Evolutionary conservation across 2,113 vertebrate genomes (phyloP).

Genomic region (Clinocottus analis): DNA sequence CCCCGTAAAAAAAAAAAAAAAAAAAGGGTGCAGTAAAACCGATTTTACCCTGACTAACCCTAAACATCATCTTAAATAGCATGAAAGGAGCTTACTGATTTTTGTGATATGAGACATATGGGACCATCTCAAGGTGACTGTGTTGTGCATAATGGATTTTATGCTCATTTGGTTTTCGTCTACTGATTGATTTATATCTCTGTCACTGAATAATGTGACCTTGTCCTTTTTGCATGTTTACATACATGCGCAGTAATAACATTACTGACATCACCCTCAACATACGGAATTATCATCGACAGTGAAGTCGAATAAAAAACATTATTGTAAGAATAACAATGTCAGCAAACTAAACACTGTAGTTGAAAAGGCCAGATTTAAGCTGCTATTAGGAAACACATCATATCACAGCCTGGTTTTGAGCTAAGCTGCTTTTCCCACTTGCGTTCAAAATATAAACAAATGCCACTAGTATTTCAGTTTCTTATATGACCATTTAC

Average conservation of each 20-base stretch:
- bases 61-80: slow-evolving; percentile 45
- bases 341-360: background rate
- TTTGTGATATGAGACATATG: slow-evolving; percentile 38
- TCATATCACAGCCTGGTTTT: background rate
- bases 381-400: background rate
- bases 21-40: background rate
- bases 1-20: background rate
- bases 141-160: slow-evolving; percentile 60
- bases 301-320: background rate
- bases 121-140: slow-evolving; percentile 66
- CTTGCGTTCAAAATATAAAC: background rate
- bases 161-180: slow-evolving; percentile 39
- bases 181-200: slow-evolving; percentile 62
- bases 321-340: background rate
- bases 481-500: background rate
- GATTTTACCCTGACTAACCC: slow-evolving; percentile 18
- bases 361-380: background rate
- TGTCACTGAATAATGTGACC: slow-evolving; percentile 50
- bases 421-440: background rate
- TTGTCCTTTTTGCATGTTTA: slow-evolving; percentile 53
- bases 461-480: background rate
- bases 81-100: slow-evolving; percentile 38
- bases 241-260: slow-evolving; percentile 1
- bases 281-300: slow-evolving; percentile 11
- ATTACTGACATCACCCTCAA: background rate